Evolutionary conservation across 35 echinoderm and acorn worm species (phyloP), one percentile per base, ranked within the genome.

Genomic region (Ophiothrix spiculata): DNA sequence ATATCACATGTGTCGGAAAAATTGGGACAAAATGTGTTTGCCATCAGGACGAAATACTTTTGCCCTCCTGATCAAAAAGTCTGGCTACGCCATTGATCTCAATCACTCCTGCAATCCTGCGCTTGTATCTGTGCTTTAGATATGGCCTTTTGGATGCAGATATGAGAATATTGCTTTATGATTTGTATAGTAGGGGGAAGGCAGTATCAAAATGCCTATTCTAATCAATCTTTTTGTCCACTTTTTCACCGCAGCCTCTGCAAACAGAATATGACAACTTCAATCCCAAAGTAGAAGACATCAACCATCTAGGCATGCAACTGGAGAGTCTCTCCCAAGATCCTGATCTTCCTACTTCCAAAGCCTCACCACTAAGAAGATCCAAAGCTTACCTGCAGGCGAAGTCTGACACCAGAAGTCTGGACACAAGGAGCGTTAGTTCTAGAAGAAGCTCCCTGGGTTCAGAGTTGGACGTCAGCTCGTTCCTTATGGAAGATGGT

Each of bases 401-500:
- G 38, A 76, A 39, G 39, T 35, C 88, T 40, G 94, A 97, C 42
- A 90, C 78, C 15, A 86, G 81, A 49, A 97, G 94, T 56, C 75
- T 88, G 31, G 94, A 93, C 4, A 84, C 87, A 69, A 86, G 91
- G 32, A 92, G 90, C 83, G 21, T 63, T 23, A 89, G 79, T 25
- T 93, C 91, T 31, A 83, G 94, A 21, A 92, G 94, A 76, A 97
- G 94, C 81, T 97, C 94, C 14, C 81, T 97, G 33, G 94, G 94
- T 38, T 97, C 94, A 15, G 94, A 97, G 76, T 88, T 97, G 32
- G 91, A 97, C 40, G 87, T 93, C 80, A 92, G 90, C 34, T 86
- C 94, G 69, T 97, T 93, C 94, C 79, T 93, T 69, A 16, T 97
- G 77, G 94, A 97, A 25, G 94, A 93, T 75, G 91, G 91, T 97